Base-by-base conservation (phyloP, 2,113 vertebrate genomes). In the Saccopteryx bilineata region DNA sequence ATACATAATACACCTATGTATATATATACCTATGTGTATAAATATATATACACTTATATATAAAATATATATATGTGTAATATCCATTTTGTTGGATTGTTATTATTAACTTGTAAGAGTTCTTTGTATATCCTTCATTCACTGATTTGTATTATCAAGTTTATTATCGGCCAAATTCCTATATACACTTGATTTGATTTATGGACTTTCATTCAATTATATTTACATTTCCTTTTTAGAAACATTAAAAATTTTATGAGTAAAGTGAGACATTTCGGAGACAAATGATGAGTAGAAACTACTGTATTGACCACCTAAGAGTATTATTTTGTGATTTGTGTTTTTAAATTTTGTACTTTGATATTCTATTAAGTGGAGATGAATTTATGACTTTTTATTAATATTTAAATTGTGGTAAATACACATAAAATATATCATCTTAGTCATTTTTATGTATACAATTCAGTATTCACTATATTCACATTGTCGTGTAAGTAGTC, bases 181-280 rank as follows among this genome's bases (percentile, higher is more conserved):
- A 4, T 19, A 48, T 63, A n/a, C 8, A 21, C 54, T 87, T 93
- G 83, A 60, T 69, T 93, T 24, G 21, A 9, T 61, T 71, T 58
- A 54, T 72, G 12, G 17, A 46, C 46, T 89, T 93, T n/a, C 18
- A 71, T 63, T 58, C 56, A 74, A 19, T 31, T 87, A 81, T 87
- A 87, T 33, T 60, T 84, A 52, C 19, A 21, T 78, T 39, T 90
- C 24, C 52, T 50, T 78, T 39, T 18, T n/a, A 24, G 68, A 56
- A 31, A 56, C 52, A 26, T 90, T 66, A 66, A 60, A 87, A 60
- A 81, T 81, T 71, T 65, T 65, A 46, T 52, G 48, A 46, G 6
- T 50, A 92, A 75, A 50, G 48, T 76, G 39, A 84, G 71, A 85
- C n/a, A 72, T 50, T 91, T 68, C 56, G 33, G n/a, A 93, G 28